A percentile compares a stretch with the other conserved stretches of the same genome.
Evolutionary conservation across 2,113 vertebrate genomes (phyloP).

Genomic region (Podilymbus podiceps): DNA sequence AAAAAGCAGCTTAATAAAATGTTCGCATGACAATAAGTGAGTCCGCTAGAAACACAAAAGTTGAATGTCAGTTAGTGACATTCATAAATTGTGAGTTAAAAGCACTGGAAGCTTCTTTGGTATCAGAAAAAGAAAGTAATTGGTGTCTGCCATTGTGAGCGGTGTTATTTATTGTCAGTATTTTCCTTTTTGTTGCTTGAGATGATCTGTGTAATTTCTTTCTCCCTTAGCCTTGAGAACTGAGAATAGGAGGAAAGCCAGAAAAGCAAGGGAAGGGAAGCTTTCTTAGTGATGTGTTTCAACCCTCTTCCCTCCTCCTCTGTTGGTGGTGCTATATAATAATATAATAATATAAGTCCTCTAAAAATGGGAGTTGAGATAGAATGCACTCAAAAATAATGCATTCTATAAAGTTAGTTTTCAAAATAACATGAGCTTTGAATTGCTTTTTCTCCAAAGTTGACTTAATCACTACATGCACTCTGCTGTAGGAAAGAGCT

Average conservation of each 20-base stretch:
- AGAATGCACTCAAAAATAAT: conserved; percentile 32
- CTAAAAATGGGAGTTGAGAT: background rate
- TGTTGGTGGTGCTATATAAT: background rate
- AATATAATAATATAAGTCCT: background rate
- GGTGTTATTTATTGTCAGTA: background rate
- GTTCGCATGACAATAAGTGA: conserved; percentile 13
- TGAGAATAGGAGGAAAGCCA: background rate
- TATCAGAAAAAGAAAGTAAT: conserved; percentile 22
- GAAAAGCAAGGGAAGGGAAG: background rate
- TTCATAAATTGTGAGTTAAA: conserved; percentile 26
- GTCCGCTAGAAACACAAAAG: conserved; percentile 2
- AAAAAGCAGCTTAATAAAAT: background rate
- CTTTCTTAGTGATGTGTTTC: background rate
- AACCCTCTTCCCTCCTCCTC: background rate
- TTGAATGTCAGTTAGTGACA: background rate
- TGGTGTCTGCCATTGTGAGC: conserved; percentile 7
- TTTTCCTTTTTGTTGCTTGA: conserved; percentile 1
- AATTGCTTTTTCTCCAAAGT: background rate
- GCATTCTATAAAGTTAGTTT: conserved; percentile 46
- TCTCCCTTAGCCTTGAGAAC: background rate
- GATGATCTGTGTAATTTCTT: background rate
- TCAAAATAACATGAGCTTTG: conserved; percentile 3
- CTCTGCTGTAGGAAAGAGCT: background rate
- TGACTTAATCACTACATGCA: background rate
- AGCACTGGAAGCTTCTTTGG: background rate